These are phyloP conservation scores for Pogona vitticeps DNA, from an alignment of 2,113 vertebrate genomes.

Conservation along the genomic window DNA sequence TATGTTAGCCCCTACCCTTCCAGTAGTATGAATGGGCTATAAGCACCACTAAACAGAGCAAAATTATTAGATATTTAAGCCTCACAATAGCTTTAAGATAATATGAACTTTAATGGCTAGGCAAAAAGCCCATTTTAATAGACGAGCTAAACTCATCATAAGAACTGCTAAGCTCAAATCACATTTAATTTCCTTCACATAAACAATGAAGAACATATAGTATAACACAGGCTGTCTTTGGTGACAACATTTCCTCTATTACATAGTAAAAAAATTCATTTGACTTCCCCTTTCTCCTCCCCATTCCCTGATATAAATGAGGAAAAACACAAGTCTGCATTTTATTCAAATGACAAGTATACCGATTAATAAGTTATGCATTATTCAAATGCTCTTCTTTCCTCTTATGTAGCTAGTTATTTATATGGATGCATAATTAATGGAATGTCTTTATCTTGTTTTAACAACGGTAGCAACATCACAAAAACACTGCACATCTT, in stretches of 20 bases:
- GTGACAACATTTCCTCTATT: not conserved
- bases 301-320: constrained; percentile 8
- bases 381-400: constrained; percentile 78
- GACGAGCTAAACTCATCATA: not conserved
- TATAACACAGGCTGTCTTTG: constrained; percentile 9
- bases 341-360: constrained; percentile 67
- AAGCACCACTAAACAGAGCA: not conserved
- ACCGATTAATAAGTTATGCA: constrained; percentile 74
- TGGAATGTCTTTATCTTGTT: constrained; percentile 75
- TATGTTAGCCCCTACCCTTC: not conserved
- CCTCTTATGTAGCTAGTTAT: constrained; percentile 69
- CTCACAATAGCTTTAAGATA: not conserved
- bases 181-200: not conserved
- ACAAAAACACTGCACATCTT: constrained; percentile 65
- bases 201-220: not conserved
- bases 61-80: not conserved
- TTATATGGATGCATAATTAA: constrained; percentile 78
- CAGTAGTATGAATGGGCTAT: too few species aligned
- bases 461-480: constrained; percentile 70
- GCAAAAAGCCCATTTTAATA: not conserved
- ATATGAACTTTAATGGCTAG: constrained; percentile 1
- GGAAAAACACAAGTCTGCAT: constrained; percentile 51
- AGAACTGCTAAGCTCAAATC: not conserved
- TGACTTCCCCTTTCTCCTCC: not conserved
- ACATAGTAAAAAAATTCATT: not conserved